Evolutionary conservation across 2,888 invertebrate species (phyloP), one percentile per base, ranked within the genome.

Genomic region (Tipula unca): DNA sequence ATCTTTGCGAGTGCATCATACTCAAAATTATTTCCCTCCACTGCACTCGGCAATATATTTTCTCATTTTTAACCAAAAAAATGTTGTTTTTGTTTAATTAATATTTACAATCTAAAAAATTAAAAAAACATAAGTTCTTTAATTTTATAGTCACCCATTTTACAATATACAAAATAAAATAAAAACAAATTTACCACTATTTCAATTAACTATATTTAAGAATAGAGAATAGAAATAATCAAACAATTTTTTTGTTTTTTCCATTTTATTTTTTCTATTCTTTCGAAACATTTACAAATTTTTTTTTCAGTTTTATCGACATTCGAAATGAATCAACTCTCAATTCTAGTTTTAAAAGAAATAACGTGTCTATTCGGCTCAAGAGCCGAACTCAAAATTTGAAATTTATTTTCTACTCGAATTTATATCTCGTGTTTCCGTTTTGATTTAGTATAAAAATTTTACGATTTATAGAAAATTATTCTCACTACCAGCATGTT

Each of bases 401-500:
- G 3, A 25, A 25, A 69, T 25, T 25, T n/a, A n/a, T n/a, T n/a
- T n/a, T n/a, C n/a, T 10, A 25, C n/a, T 17, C 69, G 25, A 69
- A 3, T n/a, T 48, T 48, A 48, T 69, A 69, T 69, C 69, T 69
- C 69, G 69, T 69, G 69, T 69, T 69, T 69, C 69, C 69, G 69
- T 69, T 69, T 69, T 25, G 25, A 69, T 69, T 69, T 69, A 69
- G 25, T 69, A 69, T 17, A 54, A 54, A 54, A 54, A 54, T 17
- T 69, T 69, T 25, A 69, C 25, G 25, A 54, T 54, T 5, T 54
- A 17, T 69, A 69, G 69, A 69, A 69, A 69, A 69, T 69, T 25
- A 69, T 69, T 69, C 69, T 69, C 69, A 69, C 69, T 69, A 69
- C 69, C 69, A 69, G 69, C 69, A 69, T 69, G 69, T 69, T 69